phyloP scores from a whole-genome alignment of 2,113 vertebrate species.

The Asarcornis scutulata region DNA sequence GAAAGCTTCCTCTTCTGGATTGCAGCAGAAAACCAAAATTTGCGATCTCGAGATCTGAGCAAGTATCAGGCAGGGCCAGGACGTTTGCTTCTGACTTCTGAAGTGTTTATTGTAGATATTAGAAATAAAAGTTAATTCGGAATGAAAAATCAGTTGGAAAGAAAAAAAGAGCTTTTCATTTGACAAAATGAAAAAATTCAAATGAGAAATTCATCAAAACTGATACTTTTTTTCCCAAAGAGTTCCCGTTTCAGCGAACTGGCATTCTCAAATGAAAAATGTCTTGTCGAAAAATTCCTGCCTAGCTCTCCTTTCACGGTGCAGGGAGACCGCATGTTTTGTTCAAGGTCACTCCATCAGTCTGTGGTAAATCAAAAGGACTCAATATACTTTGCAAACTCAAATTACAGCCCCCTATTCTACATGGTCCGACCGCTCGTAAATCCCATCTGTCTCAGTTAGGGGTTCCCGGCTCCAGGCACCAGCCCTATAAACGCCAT shows the following conservation, averaged over 20 bases:
- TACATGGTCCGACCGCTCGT: constrained; percentile 16
- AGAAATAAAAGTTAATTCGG: neutral
- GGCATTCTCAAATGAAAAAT: constrained; percentile 51
- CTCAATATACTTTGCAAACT: constrained; percentile 41
- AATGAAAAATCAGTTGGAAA: neutral
- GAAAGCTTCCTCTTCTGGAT: neutral
- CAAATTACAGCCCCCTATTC: constrained; percentile 42
- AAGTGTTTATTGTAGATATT: neutral
- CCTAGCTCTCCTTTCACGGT: neutral
- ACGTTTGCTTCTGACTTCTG: neutral
- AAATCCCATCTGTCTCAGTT: neutral
- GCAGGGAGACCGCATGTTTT: neutral
- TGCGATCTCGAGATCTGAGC: neutral
- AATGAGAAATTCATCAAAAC: neutral
- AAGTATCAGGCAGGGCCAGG: neutral
- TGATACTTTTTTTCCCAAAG: neutral
- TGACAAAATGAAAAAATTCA: neutral
- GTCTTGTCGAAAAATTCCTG: constrained; percentile 29
- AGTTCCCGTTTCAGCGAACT: constrained; percentile 4
- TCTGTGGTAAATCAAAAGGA: constrained; percentile 55
- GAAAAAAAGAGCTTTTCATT: neutral
- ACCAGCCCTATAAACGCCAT: neutral
- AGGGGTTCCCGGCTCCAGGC: constrained; percentile 9
- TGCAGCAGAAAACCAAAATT: neutral
- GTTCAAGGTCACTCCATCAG: constrained; percentile 68